Base-by-base conservation (phyloP, 2,797 vertebrate species). In the Nannoperca australis region DNA sequence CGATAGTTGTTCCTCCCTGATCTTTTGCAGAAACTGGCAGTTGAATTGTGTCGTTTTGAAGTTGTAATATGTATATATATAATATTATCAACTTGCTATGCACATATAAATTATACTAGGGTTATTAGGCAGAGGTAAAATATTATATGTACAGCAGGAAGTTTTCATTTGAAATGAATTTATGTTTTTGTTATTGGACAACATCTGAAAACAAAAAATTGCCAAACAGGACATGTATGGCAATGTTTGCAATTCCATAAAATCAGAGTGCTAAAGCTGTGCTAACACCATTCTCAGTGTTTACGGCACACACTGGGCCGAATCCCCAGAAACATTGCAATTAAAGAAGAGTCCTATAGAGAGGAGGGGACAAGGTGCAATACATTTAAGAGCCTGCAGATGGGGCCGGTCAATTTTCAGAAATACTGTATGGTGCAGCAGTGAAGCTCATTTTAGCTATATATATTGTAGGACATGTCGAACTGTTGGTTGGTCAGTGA, bases 261-360 rank as follows among this genome's bases (percentile, higher is more conserved):
- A 70, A 62, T 71, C 65, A 56, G 51, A 80, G 49, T 3, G 73
- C 32, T 71, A 12, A 76, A 0, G 27, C 83, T 38, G 60, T 9
- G n/a, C 34, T 72, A 60, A 82, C 66, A 54, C 58, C 32, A 11
- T 69, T 50, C 3, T 62, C 56, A 22, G 56, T 60, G 69, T 73
- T 32, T 54, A 51, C 11, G 0, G 59, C 13, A 4, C 13, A 59
- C 38, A 32, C 55, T 45, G 8, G 7, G 59, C 44, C 61, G 27
- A 81, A 30, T 63, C 75, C 61, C 55, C 53, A 50, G 68, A 73
- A 73, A 85, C 27, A 55, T 44, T 9, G 56, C 74, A 82, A 85
- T 90, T 86, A 86, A 58, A 73, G 38, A 9, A 10, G 75, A 62
- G 59, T 82, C 60, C 49, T 50, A 50, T 34, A 68, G 53, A 59